phyloP scores from a whole-genome alignment of 2,888 invertebrate genomes.

The Apodemia mormo region DNA sequence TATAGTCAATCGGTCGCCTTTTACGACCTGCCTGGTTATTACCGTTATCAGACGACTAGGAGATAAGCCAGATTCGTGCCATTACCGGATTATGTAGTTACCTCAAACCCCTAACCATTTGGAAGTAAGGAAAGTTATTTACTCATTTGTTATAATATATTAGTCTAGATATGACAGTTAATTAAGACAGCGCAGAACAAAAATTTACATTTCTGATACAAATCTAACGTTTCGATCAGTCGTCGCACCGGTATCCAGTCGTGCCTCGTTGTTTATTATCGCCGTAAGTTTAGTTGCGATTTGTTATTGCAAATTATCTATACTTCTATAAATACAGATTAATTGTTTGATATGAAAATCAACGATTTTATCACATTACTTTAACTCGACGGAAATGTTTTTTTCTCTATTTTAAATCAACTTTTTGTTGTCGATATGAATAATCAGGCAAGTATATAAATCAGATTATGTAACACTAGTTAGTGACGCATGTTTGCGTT shows the following conservation, averaged over 20 bases:
- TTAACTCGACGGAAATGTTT: slow-evolving; percentile 3
- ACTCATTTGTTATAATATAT: background rate
- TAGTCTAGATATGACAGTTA: slow-evolving; percentile 41
- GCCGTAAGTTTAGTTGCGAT: slow-evolving; percentile 18
- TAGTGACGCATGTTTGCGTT: background rate
- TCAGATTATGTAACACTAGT: background rate
- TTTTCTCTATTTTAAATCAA: background rate
- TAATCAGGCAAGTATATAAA: background rate
- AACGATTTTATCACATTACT: background rate
- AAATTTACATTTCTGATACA: slow-evolving; percentile 31
- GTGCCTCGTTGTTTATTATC: slow-evolving; percentile 12
- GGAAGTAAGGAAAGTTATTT: too few species aligned
- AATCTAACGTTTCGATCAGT: slow-evolving; percentile 25
- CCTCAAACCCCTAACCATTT: too few species aligned
- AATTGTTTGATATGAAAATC: slow-evolving; percentile 11
- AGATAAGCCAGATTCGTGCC: too few species aligned
- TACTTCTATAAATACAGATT: slow-evolving; percentile 13
- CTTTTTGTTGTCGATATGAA: background rate
- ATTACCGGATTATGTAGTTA: too few species aligned
- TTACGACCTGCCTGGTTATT: too few species aligned
- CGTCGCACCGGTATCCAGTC: slow-evolving; percentile 15
- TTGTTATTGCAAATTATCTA: slow-evolving; percentile 22
- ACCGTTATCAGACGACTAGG: too few species aligned
- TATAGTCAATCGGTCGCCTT: too few species aligned
- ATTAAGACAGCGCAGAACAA: slow-evolving; percentile 33